Conservation (phyloP, 1,140 invertebrate species). For the Aphelinus certus region DNA sequence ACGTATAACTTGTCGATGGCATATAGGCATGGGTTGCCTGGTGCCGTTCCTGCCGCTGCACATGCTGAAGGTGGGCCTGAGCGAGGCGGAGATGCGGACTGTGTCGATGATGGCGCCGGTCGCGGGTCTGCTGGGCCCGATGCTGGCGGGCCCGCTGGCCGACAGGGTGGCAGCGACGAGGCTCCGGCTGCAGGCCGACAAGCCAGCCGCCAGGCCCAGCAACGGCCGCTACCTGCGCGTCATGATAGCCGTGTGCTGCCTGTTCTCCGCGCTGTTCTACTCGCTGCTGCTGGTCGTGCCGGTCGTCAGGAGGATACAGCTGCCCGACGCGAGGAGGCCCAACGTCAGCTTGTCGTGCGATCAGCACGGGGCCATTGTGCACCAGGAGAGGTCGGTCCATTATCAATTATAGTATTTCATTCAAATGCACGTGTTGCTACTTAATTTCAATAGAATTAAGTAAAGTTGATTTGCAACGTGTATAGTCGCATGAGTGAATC, state of each 20-base stretch:
- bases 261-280: constrained; percentile 75
- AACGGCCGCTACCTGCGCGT: constrained; percentile 70
- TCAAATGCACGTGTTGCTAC: no score
- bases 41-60: constrained; percentile 80
- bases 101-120: constrained; percentile 80
- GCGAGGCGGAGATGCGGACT: constrained; percentile 73
- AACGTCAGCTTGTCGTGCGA: constrained; percentile 76
- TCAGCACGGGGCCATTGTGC: constrained; percentile 70
- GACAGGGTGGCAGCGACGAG: constrained; percentile 66
- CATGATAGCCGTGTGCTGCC: constrained; percentile 74
- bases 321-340: constrained; percentile 66
- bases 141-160: constrained; percentile 74
- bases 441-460: no score
- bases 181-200: constrained; percentile 60
- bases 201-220: constrained; percentile 57
- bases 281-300: constrained; percentile 74
- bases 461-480: no score
- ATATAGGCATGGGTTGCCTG: constrained; percentile 77
- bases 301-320: constrained; percentile 66
- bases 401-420: no score
- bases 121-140: constrained; percentile 75
- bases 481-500: no score
- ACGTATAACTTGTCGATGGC: no score
- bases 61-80: constrained; percentile 76
- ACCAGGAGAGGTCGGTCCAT: constrained; percentile 70